Conservation (phyloP, 2,888 invertebrate species). For the Biston betularia region DNA sequence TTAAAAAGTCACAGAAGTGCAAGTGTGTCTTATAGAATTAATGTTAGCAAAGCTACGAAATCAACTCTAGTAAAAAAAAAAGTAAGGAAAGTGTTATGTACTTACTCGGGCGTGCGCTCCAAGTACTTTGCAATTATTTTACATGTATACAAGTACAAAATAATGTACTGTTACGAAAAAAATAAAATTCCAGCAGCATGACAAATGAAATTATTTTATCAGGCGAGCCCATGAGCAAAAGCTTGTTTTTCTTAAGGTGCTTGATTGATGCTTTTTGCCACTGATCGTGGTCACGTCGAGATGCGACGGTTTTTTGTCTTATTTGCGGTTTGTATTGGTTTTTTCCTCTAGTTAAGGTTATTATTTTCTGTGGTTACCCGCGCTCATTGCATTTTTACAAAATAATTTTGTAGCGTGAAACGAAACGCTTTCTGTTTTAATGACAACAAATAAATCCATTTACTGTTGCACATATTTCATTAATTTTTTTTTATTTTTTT, state of each 20-base stretch:
- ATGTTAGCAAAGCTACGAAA: too few species aligned
- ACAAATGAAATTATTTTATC: not conserved
- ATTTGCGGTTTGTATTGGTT: not conserved
- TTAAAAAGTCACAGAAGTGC: too few species aligned
- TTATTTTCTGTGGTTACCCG: conserved; percentile 17
- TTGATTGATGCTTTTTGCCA: conserved; percentile 12
- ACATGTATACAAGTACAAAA: too few species aligned
- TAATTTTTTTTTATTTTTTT: too few species aligned
- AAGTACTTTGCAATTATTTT: too few species aligned
- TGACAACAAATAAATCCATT: not conserved
- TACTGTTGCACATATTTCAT: too few species aligned
- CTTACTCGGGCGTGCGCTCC: too few species aligned
- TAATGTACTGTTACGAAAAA: too few species aligned
- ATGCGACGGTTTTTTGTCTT: not conserved
- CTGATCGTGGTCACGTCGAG: conserved; percentile 12
- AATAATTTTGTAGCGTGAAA: not conserved
- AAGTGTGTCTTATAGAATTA: too few species aligned
- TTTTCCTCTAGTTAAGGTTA: conserved; percentile 18
- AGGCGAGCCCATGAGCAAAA: not conserved
- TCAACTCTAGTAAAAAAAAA: too few species aligned
- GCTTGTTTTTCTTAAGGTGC: not conserved
- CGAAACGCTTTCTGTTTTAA: not conserved
- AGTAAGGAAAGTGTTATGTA: too few species aligned
- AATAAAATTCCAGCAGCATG: too few species aligned
- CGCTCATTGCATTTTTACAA: not conserved